Evolutionary conservation across 2,113 vertebrate genomes (phyloP), one percentile per base, ranked within the genome.

Genomic region (Thalassarche chlororhynchos): DNA sequence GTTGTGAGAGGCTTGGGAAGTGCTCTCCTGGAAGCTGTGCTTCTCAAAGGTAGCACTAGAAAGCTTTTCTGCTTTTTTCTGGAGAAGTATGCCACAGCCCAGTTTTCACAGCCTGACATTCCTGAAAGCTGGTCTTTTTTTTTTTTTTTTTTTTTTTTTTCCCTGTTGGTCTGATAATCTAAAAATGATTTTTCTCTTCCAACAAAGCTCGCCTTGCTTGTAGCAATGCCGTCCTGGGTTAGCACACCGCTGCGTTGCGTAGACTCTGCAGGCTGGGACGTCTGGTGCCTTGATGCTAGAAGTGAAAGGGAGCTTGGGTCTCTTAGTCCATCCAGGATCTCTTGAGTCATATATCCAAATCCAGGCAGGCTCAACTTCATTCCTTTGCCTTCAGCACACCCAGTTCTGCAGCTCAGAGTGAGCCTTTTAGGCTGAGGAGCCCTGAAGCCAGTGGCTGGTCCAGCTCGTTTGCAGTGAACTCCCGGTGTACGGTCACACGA

Each of bases 171-270:
- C 34, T 61, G 46, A 74, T 66, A 52, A 46, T 46, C 15, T 65
- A 29, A 54, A 74, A 8, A 20, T 14, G 5, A 17, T 40, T 65
- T 70, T 66, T 65, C 24, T 47, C 36, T 61, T 18, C 52, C 46
- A n/a, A 6, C 34, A 21, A 28, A 74, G 29, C 75, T 46, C 1
- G 0, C 58, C 38, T 46, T 21, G 36, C 75, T 25, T 8, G 18
- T 23, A 17, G 65, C n/a, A 16, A 1, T 9, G 36, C 52, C 1
- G 1, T 14, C 12, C 8, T 11, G 29, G 17, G 46, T 46, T 40
- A 32, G 54, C 26, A 2, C 5, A 0, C 21, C 6, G 44, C 20
- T 4, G 29, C 2, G 1, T 46, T 16, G 14, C 1, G 3, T 15
- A 21, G 62, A 2, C 26, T 36, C 28, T 12, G 32, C 32, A 15